phyloP scores from a whole-genome alignment of 2,113 vertebrate genomes.

The Marmota flaviventris region DNA sequence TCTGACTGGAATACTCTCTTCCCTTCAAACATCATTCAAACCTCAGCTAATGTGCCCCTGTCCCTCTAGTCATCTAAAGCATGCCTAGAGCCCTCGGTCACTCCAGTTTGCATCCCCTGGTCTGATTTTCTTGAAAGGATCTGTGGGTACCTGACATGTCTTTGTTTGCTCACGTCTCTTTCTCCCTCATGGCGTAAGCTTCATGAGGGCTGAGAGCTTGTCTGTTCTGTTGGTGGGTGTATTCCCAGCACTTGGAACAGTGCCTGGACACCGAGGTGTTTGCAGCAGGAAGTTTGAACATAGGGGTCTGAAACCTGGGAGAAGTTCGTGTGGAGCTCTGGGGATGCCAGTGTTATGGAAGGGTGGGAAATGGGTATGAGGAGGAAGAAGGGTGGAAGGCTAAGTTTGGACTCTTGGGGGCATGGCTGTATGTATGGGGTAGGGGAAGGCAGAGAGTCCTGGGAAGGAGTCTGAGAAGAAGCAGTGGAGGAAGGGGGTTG shows the following conservation, averaged over 20 bases:
- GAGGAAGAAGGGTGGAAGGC: neutral
- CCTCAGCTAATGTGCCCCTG: neutral
- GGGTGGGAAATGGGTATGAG: neutral
- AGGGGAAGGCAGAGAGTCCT: neutral
- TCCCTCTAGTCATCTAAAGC: neutral
- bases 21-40: neutral
- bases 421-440: neutral
- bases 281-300: neutral
- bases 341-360: neutral
- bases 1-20: neutral
- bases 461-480: neutral
- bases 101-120: neutral
- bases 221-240: neutral
- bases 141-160: neutral
- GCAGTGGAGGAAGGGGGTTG: neutral
- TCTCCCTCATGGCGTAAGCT: neutral
- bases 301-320: neutral
- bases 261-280: neutral
- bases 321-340: neutral
- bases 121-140: slow-evolving; percentile 17
- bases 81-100: fast-evolving
- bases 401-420: neutral
- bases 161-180: neutral
- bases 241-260: fast-evolving
- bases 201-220: neutral